A percentile compares a stretch with the other conserved stretches of the same genome.
Evolutionary conservation across 2,888 invertebrate genomes (phyloP).

Genomic region (Anticlea derivata): DNA sequence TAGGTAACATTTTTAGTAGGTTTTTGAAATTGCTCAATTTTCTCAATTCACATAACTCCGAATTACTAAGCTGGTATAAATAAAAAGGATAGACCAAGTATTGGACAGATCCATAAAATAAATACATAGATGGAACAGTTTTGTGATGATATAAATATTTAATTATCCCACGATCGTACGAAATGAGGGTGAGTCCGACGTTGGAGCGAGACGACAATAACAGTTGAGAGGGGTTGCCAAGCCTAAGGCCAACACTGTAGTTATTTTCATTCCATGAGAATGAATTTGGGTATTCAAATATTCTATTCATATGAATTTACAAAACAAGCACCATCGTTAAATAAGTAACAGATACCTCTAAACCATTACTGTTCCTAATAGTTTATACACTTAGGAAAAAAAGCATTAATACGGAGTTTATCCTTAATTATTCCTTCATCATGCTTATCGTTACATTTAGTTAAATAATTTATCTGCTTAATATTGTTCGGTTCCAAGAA

Average conservation of each 20-base stretch:
- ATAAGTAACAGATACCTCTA: background rate
- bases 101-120: conserved; percentile 12
- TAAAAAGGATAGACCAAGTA: background rate
- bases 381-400: too few species aligned
- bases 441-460: background rate
- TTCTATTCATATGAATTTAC: conserved; percentile 31
- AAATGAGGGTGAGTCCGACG: conserved; percentile 60
- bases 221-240: conserved; percentile 72
- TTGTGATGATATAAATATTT: conserved; percentile 76
- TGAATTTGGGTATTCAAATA: conserved; percentile 45
- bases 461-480: too few species aligned
- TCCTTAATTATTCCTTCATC: background rate
- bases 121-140: conserved; percentile 41
- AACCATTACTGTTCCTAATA: too few species aligned
- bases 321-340: background rate
- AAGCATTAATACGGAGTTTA: too few species aligned
- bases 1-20: too few species aligned
- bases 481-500: too few species aligned
- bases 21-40: too few species aligned
- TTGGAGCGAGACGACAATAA: conserved; percentile 66
- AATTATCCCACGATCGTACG: conserved; percentile 75
- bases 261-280: conserved; percentile 59
- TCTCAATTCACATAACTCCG: too few species aligned
- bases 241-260: conserved; percentile 57
- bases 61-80: too few species aligned